Evolutionary conservation across 2,888 invertebrate species (phyloP).

Genomic region (Cosmia trapezina): DNA sequence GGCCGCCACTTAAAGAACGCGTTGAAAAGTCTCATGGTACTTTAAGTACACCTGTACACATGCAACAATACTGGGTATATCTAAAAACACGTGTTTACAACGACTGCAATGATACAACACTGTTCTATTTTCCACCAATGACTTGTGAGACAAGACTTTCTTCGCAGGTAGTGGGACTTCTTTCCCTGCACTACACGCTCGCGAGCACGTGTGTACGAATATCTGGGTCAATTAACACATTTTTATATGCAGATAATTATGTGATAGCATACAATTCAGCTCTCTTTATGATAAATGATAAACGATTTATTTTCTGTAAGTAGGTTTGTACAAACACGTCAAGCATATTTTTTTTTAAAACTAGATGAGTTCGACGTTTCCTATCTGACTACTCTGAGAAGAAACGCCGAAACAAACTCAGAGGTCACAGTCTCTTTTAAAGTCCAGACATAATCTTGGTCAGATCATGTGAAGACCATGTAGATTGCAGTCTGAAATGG

Average conservation of each 20-base stretch:
- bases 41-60: background rate
- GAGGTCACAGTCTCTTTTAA: too few species aligned
- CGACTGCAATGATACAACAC: conserved; percentile 32
- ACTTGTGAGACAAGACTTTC: conserved; percentile 35
- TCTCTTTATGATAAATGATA: too few species aligned
- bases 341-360: too few species aligned
- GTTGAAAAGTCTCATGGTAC: background rate
- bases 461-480: too few species aligned
- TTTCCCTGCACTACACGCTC: background rate
- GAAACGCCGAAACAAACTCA: too few species aligned
- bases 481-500: too few species aligned
- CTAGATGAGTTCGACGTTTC: too few species aligned
- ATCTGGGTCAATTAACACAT: conserved; percentile 20
- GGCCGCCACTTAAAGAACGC: conserved; percentile 11
- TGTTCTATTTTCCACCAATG: conserved; percentile 38
- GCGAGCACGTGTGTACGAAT: background rate
- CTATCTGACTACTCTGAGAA: too few species aligned
- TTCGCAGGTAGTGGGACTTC: conserved; percentile 20
- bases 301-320: too few species aligned
- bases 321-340: too few species aligned
- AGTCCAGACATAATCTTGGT: too few species aligned
- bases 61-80: background rate
- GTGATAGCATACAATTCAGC: background rate
- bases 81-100: conserved; percentile 34
- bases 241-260: background rate